phyloP scores from a whole-genome alignment of 2,888 invertebrate genomes.

The Sericinus montela region DNA sequence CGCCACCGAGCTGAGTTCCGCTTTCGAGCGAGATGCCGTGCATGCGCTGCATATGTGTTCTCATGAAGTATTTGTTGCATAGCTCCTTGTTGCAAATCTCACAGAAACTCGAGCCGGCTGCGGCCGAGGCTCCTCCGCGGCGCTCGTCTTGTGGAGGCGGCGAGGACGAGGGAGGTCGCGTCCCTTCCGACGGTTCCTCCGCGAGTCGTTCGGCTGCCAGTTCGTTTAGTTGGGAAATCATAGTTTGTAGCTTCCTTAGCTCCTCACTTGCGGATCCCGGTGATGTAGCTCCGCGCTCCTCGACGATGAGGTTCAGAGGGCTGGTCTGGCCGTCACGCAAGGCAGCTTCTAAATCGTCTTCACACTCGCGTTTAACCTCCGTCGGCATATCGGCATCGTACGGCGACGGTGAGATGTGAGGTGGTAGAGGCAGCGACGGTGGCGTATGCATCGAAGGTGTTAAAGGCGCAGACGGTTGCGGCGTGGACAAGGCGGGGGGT shows the following conservation, averaged over 20 bases:
- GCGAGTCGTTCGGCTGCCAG: slow-evolving; percentile 80
- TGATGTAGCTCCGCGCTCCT: slow-evolving; percentile 79
- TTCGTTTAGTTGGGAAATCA: slow-evolving; percentile 93
- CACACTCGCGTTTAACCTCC: slow-evolving; percentile 75
- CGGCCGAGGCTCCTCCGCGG: slow-evolving; percentile 71
- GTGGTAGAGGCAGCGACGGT: slow-evolving; percentile 86
- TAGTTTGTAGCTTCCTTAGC: slow-evolving; percentile 92
- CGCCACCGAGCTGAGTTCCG: slow-evolving; percentile 94
- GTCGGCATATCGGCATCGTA: slow-evolving; percentile 54
- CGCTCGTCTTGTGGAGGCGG: slow-evolving; percentile 66
- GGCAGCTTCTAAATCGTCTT: slow-evolving; percentile 62
- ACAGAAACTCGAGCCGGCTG: slow-evolving; percentile 91
- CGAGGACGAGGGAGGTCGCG: slow-evolving; percentile 56
- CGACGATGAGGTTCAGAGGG: slow-evolving; percentile 87
- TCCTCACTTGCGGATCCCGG: slow-evolving; percentile 88
- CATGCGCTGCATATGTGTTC: slow-evolving; percentile 99
- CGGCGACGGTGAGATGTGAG: slow-evolving; percentile 50
- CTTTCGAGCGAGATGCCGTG: slow-evolving; percentile 97
- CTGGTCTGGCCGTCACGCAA: slow-evolving; percentile 83
- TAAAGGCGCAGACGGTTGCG: slow-evolving; percentile 88
- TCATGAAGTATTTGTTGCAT: slow-evolving; percentile 99
- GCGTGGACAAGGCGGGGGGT: slow-evolving; percentile 48
- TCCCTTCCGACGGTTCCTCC: slow-evolving; percentile 51
- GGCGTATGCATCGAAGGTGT: slow-evolving; percentile 81
- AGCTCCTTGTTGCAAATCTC: slow-evolving; percentile 99